Percentiles rank a stretch among this genome's conserved stretches.
phyloP scores from a whole-genome alignment of 2,113 vertebrate genomes.

The Nannobrachium achirus region DNA sequence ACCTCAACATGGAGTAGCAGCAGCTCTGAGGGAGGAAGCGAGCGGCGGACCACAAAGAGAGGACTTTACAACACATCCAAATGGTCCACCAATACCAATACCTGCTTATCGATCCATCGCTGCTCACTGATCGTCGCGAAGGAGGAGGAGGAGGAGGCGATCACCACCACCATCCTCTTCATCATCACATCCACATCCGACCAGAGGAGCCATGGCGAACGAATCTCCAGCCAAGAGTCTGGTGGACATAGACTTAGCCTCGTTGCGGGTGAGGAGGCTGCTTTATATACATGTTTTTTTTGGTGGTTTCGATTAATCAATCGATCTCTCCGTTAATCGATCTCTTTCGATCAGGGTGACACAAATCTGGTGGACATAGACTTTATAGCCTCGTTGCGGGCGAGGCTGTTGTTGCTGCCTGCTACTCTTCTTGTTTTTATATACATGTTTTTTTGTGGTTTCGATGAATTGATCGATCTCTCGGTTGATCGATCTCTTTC shows the following conservation, averaged over 20 bases:
- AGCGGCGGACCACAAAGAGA: conserved; percentile 41
- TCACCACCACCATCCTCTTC: too few species aligned
- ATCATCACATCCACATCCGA: neutral
- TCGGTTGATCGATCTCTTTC: too few species aligned
- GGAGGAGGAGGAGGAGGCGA: conserved; percentile 26
- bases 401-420: conserved; percentile 74
- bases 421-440: too few species aligned
- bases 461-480: too few species aligned
- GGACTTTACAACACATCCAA: conserved; percentile 31
- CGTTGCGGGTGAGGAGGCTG: conserved; percentile 88
- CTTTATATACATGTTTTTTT: too few species aligned
- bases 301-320: neutral
- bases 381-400: conserved; percentile 94
- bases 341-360: too few species aligned
- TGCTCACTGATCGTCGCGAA: conserved; percentile 4
- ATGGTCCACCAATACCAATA: conserved; percentile 40
- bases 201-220: conserved; percentile 94
- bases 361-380: conserved; percentile 97
- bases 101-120: neutral
- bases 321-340: too few species aligned
- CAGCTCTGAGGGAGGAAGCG: conserved; percentile 37
- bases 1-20: conserved; percentile 83
- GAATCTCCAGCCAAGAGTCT: conserved; percentile 98
- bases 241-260: conserved; percentile 96
- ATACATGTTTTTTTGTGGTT: too few species aligned